Base-by-base conservation (phyloP, 2,888 invertebrate genomes). In the Lepidochitona cinerea region DNA sequence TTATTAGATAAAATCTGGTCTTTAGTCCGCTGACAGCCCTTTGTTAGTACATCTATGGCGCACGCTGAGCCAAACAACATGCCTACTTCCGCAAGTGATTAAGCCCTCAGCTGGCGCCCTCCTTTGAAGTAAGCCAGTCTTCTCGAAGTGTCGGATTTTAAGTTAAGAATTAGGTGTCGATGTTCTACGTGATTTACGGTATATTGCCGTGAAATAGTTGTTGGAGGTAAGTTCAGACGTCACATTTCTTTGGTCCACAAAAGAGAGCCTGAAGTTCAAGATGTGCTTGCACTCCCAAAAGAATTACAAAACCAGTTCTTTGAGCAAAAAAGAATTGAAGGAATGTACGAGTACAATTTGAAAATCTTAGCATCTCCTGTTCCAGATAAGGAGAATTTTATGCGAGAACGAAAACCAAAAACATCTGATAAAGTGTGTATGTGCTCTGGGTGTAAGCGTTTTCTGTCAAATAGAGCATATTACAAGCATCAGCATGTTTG, bases 321-420 rank as follows among this genome's bases (percentile, higher is more conserved):
- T 37, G 35, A 41, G 5, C 18, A 68, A 9, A 68, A 37, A 29
- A 12, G 37, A 6, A n/a, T 14, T 9, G 36, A 68, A 14, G 68
- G 68, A 14, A 68, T 68, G 37, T 37, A 68, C 37, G 26, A 68
- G 26, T 68, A 68, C 41, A 68, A 68, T 26, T 37, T 68, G 14
- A 18, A 68, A 14, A 36, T 37, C 5, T 14, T 68, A 41, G 6
- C 37, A 36, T n/a, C 18, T n/a, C 29, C 37, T 37, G 35, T 18
- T 37, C 5, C 7, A 14, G n/a, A 14, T 68, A n/a, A 68, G 14
- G 18, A 26, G 14, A 29, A 68, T 37, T 37, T 68, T 14, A 72
- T 75, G 74, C 59, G 74, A 29, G 70, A 72, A 33, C 68, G 76
- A 67, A 75, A 70, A 37, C 66, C 74, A 14, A 74, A 74, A 49